Conservation (phyloP, 2,888 invertebrate genomes). For the Caenorhabditis afra region DNA sequence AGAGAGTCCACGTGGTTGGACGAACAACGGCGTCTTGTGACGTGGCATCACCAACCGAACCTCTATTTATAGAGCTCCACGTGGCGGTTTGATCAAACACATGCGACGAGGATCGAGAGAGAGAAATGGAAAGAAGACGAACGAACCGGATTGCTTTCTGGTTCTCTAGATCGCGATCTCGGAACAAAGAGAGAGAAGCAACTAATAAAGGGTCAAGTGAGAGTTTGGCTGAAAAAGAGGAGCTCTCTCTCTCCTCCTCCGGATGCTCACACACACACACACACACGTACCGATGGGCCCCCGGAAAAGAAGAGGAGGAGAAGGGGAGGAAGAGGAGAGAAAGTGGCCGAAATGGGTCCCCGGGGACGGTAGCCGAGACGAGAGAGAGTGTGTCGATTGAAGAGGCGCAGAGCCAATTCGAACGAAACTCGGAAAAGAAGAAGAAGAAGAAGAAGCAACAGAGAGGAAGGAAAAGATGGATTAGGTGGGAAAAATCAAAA, state of each 20-base stretch:
- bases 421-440: not conserved
- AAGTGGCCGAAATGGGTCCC: conserved; percentile 57
- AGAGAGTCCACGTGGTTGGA: not conserved
- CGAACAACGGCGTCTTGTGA: not conserved
- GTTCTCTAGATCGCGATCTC: conserved; percentile 38
- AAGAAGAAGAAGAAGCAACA: conserved; percentile 19
- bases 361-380: conserved; percentile 22
- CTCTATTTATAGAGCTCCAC: no score
- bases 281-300: conserved; percentile 44
- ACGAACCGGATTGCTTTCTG: conserved; percentile 34
- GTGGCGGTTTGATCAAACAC: no score
- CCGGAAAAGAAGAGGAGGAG: conserved; percentile 27
- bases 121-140: conserved; percentile 24
- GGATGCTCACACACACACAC: conserved; percentile 9
- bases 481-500: conserved; percentile 37
- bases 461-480: conserved; percentile 37
- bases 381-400: conserved; percentile 12
- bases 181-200: no score
- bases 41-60: not conserved
- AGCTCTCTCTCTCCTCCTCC: no score
- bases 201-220: conserved; percentile 35
- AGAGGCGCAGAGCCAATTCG: conserved; percentile 45
- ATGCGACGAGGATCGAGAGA: no score
- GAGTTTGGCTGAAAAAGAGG: conserved; percentile 38
- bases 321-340: conserved; percentile 30